Evolutionary conservation across 2,113 vertebrate species (phyloP), one percentile per base, ranked within the genome.

Genomic region (Galbula dea): DNA sequence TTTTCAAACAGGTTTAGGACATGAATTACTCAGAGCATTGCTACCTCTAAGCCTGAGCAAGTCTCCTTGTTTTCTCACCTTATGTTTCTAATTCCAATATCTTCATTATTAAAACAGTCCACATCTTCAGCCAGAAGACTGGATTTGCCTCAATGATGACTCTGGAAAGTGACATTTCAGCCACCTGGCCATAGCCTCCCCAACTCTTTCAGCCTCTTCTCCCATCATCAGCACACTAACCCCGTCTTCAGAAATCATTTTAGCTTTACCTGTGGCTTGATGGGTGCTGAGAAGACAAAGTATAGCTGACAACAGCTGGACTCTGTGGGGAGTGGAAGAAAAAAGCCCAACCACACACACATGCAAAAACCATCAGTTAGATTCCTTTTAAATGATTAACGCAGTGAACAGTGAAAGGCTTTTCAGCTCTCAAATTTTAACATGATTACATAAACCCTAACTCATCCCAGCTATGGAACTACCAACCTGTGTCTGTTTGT

Each of bases 351-450:
- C 67, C 37, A 83, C 59, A 63, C 32, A 54, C 74, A 80, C 51
- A 66, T 37, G 71, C 51, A 88, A 80, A 93, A 93, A 12, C 43
- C 84, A 91, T 69, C 81, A 54, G 30, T 34, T 79, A 71, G 76
- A 39, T 79, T 94, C 57, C 48, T 91, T 85, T 81, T 89, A 80
- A 94, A 94, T 86, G n/a, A 92, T 93, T 88, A 77, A 92, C 89
- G 72, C 39, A 23, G 36, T 26, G 46, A 89, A 76, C 46, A 83
- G 63, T 32, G 52, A 80, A 91, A 89, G 39, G 72, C 52, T 94
- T 86, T 85, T 46, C 89, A 80, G 74, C 75, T 93, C 75, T 91
- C 51, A 73, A 36, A 66, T 91, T 78, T 87, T 94, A 89, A 36
- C 58, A 52, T 36, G 63, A 37, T 96, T 92, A 91, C 59, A 93